phyloP scores from a whole-genome alignment of 2,797 vertebrate genomes.

The Pitangus sulphuratus region DNA sequence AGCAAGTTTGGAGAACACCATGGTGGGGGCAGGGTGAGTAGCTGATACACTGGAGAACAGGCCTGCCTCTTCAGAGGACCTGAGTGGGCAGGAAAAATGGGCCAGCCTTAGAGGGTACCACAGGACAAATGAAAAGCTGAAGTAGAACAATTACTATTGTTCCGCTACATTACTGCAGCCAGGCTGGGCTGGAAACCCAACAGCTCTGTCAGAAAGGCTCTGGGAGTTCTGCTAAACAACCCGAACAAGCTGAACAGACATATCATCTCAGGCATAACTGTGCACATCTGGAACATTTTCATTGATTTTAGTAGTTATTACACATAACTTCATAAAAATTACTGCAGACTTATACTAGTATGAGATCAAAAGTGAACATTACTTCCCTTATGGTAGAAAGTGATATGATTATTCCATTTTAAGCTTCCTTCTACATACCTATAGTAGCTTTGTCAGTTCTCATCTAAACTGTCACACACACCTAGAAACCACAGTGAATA shows the following conservation, averaged over 20 bases:
- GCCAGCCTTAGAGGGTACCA: neutral
- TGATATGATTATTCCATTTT: neutral
- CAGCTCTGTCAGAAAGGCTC: neutral
- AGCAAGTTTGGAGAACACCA: neutral
- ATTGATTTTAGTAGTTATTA: neutral
- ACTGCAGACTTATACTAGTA: neutral
- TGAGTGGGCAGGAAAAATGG: neutral
- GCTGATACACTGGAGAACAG: neutral
- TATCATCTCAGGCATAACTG: neutral
- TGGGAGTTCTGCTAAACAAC: neutral
- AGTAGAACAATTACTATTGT: neutral
- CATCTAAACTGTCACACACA: neutral
- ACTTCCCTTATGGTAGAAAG: neutral
- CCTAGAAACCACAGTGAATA: neutral
- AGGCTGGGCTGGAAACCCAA: neutral
- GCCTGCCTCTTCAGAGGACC: neutral
- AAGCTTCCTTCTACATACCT: neutral
- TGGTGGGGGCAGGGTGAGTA: fast-evolving
- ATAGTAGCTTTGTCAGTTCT: neutral
- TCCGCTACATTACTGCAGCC: neutral
- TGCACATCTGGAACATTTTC: neutral
- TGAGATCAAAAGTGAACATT: neutral
- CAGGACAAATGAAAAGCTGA: neutral
- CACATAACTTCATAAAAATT: neutral
- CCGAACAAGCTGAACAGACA: neutral